phyloP scores from a whole-genome alignment of 2,888 invertebrate species.

The Torymus aiolomorphi region DNA sequence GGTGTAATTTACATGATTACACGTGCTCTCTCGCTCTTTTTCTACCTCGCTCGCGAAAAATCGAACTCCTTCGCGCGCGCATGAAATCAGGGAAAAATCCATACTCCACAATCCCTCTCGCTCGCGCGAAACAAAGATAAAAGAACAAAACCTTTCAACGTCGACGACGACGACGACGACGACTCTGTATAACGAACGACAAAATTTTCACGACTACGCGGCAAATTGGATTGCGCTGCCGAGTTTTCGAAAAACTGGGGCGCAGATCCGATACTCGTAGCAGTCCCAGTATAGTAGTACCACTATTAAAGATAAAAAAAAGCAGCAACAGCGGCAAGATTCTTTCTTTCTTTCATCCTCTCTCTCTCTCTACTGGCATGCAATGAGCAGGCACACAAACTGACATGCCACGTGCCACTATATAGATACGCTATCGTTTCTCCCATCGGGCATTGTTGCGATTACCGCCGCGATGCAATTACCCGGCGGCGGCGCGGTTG shows the following conservation, averaged over 20 bases:
- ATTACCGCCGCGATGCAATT: constrained; percentile 54
- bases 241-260: background rate
- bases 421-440: constrained; percentile 28
- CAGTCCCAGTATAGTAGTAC: too few relatives aligned
- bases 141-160: too few relatives aligned
- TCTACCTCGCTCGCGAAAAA: too few relatives aligned
- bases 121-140: too few relatives aligned
- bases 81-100: too few relatives aligned
- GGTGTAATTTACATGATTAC: constrained; percentile 4
- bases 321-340: background rate
- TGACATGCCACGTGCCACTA: background rate
- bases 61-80: too few relatives aligned
- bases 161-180: too few relatives aligned
- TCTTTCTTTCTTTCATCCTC: too few relatives aligned
- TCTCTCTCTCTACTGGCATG: too few relatives aligned
- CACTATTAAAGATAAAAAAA: background rate
- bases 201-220: constrained; percentile 7
- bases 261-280: background rate
- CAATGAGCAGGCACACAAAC: too few relatives aligned
- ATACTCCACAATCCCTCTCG: too few relatives aligned
- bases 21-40: background rate
- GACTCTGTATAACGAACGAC: background rate
- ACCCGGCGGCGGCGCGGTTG: constrained; percentile 13
- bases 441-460: constrained; percentile 47
- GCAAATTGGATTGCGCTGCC: constrained; percentile 21